Base-by-base conservation (phyloP, 2,888 invertebrate genomes). In the Apantesis nais region DNA sequence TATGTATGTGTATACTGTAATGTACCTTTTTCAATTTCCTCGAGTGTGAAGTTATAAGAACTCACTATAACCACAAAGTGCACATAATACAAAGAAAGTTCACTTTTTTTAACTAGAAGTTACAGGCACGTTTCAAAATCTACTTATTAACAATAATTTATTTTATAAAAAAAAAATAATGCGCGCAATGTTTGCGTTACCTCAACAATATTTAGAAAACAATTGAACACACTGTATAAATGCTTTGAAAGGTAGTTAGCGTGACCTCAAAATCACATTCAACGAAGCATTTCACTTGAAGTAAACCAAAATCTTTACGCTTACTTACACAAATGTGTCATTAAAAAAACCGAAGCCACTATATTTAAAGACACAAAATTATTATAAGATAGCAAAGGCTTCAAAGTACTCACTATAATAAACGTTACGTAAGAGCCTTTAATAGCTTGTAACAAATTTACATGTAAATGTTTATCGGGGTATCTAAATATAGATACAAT, bases 221-320 rank as follows among this genome's bases (percentile, higher is more conserved):
- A 52, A n/a, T 52, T 25, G 12, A 58, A 16, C 16, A 58, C 14
- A 29, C 14, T 58, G 58, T 29, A 29, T 29, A 29, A 29, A 52
- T 52, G 48, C 16, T 58, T 55, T 25, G 25, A 4, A 55, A 55
- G 58, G 29, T 58, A 29, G 14, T 8, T 58, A 7, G 16, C 8
- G 58, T 58, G 58, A 29, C 58, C 25, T 58, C 58, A 58, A 58
- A 29, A 58, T 58, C 58, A 29, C 29, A 12, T 58, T 61, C 62
- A 62, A 62, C 9, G 29, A 16, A 58, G 58, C 29, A 58, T 58
- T 29, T 58, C 58, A 29, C 29, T 29, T 16, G 14, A 58, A 58
- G 58, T 58, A 58, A 58, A 58, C 14, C 58, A 29, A 58, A 29
- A 58, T 58, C 58, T 58, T 58, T 58, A 29, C 58, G 58, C 58